Evolutionary conservation across 2,888 invertebrate species (phyloP).

Genomic region (Leptinotarsa tumamoca): DNA sequence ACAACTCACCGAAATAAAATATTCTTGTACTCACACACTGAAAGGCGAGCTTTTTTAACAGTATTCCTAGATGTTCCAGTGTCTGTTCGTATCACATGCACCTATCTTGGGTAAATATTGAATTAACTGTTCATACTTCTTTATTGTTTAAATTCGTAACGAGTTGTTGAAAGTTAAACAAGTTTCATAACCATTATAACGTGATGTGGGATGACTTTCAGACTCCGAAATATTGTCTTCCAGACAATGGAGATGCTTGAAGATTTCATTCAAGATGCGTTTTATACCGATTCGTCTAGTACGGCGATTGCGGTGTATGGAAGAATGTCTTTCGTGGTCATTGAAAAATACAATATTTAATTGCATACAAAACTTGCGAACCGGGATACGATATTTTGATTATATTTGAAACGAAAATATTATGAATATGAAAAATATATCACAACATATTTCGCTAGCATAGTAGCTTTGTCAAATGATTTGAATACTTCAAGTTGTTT

Average conservation of each 20-base stretch:
- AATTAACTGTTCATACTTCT: conserved; percentile 49
- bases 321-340: not conserved
- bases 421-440: not conserved
- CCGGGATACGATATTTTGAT: not conserved
- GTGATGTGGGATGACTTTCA: conserved; percentile 40
- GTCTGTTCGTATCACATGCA: conserved; percentile 44
- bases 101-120: conserved; percentile 49
- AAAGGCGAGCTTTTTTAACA: conserved; percentile 38
- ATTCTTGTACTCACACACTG: conserved; percentile 1
- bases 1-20: conserved; percentile 18
- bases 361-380: not conserved
- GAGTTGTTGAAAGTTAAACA: conserved; percentile 49
- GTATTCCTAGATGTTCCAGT: conserved; percentile 34
- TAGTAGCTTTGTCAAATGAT: too few relatives aligned
- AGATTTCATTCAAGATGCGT: conserved; percentile 8
- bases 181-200: conserved; percentile 43
- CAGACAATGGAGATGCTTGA: conserved; percentile 20
- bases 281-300: conserved; percentile 2
- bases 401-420: not conserved
- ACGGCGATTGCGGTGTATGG: not conserved
- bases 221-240: conserved; percentile 35
- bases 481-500: too few relatives aligned
- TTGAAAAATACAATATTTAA: not conserved
- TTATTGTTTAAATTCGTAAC: conserved; percentile 50
- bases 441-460: too few relatives aligned